phyloP scores from a whole-genome alignment of 37 sponge, comb jelly and placozoan species.

The Crambe crambe region DNA sequence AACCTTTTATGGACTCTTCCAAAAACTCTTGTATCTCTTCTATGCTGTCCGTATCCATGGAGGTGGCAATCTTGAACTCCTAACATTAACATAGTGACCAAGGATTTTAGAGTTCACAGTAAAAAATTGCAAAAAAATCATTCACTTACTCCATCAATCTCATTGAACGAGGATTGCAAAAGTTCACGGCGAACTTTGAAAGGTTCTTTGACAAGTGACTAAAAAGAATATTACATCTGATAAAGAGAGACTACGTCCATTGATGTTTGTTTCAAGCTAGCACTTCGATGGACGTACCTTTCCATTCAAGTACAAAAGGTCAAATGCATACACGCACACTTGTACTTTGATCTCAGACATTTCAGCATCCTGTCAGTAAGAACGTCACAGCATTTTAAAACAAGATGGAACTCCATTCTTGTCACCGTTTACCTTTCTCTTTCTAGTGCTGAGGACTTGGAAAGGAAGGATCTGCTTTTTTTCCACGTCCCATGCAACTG shows the following conservation, averaged over 20 bases:
- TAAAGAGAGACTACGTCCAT: too few relatives aligned
- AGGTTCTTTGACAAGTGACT: slow-evolving; percentile 88
- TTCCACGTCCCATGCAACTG: slow-evolving; percentile 97
- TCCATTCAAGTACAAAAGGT: slow-evolving; percentile 94
- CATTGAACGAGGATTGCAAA: slow-evolving; percentile 83
- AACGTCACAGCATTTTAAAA: neutral
- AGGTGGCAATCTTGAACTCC: slow-evolving; percentile 90
- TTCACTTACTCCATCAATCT: slow-evolving; percentile 87
- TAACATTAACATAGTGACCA: slow-evolving; percentile 7
- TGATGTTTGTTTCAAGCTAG: neutral
- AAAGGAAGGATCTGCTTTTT: slow-evolving; percentile 93
- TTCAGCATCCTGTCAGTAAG: slow-evolving; percentile 73
- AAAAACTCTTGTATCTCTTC: slow-evolving; percentile 92
- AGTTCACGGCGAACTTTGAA: slow-evolving; percentile 76
- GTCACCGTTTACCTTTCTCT: slow-evolving; percentile 70
- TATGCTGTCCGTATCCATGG: slow-evolving; percentile 55
- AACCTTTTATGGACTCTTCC: slow-evolving; percentile 92
- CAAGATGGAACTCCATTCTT: neutral
- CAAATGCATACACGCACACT: slow-evolving; percentile 97
- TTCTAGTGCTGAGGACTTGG: slow-evolving; percentile 94
- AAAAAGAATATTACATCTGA: neutral
- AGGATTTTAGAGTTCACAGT: too few relatives aligned
- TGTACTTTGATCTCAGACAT: slow-evolving; percentile 87
- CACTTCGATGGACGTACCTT: slow-evolving; percentile 42
- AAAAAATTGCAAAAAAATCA: too few relatives aligned